A percentile compares a stretch with the other conserved stretches of the same genome.
phyloP scores from a whole-genome alignment of 2,888 invertebrate species.

The Drosophila prolongata region DNA sequence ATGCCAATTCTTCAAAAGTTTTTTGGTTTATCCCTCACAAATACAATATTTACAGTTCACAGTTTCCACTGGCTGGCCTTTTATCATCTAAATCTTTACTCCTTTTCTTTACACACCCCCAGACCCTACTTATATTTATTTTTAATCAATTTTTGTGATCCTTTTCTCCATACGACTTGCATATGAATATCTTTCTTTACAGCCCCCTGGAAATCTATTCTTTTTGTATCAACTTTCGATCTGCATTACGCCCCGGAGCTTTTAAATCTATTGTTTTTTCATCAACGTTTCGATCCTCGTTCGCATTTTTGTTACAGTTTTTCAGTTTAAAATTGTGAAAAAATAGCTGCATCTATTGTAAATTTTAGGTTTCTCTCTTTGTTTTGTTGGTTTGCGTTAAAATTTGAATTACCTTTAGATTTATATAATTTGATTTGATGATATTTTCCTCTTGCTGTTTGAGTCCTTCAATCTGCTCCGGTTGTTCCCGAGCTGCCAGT shows the following conservation, averaged over 20 bases:
- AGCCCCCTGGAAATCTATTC: not conserved
- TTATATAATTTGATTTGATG: slow-evolving; percentile 74
- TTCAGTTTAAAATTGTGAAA: slow-evolving; percentile 73
- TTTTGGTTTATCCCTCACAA: slow-evolving; percentile 49
- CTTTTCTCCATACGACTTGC: slow-evolving; percentile 1
- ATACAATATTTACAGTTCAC: slow-evolving; percentile 65
- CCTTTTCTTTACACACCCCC: slow-evolving; percentile 8
- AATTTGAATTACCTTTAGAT: slow-evolving; percentile 60
- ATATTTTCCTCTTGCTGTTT: slow-evolving; percentile 46
- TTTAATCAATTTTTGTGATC: slow-evolving; percentile 14
- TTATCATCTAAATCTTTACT: slow-evolving; percentile 40
- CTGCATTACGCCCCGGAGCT: slow-evolving; percentile 25
- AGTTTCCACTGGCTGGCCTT: slow-evolving; percentile 20
- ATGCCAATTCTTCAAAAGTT: slow-evolving; percentile 57
- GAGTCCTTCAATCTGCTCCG: slow-evolving; percentile 10
- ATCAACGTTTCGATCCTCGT: slow-evolving; percentile 1
- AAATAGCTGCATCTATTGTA: slow-evolving; percentile 77
- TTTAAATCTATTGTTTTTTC: slow-evolving; percentile 12
- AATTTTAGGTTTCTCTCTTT: slow-evolving; percentile 38
- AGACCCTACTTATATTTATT: slow-evolving; percentile 10
- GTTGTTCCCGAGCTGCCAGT: too few species aligned
- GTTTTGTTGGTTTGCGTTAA: slow-evolving; percentile 45
- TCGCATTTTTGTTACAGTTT: slow-evolving; percentile 24
- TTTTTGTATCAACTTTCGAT: slow-evolving; percentile 1
- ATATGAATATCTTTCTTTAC: not conserved